phyloP scores from a whole-genome alignment of 1,140 invertebrate genomes.

The Radopholus similis region DNA sequence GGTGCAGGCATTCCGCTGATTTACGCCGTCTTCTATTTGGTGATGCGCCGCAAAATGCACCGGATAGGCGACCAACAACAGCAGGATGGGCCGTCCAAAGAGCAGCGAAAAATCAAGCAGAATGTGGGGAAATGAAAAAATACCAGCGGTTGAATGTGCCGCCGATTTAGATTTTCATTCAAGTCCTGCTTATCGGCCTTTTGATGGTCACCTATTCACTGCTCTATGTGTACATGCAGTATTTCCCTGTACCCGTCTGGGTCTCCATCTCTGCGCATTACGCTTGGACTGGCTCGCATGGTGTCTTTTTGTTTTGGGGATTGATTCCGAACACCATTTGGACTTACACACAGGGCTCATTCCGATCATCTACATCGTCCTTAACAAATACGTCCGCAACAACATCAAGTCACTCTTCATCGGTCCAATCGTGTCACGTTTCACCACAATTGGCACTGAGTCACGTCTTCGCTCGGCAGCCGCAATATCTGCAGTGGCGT shows the following conservation, averaged over 20 bases:
- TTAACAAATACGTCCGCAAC: slow-evolving; percentile 4
- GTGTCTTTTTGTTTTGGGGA: not conserved
- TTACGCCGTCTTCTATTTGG: slow-evolving; percentile 10
- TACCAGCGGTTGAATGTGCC: not conserved
- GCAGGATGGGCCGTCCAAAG: not conserved
- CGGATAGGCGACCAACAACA: not conserved
- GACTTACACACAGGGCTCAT: not conserved
- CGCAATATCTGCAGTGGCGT: no score
- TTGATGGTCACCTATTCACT: not conserved
- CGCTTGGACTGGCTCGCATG: not conserved
- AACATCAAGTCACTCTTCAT: slow-evolving; percentile 8
- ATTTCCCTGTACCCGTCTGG: not conserved
- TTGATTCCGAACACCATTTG: not conserved
- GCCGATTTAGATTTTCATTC: slow-evolving; percentile 10
- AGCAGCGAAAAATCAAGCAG: not conserved
- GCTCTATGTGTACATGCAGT: slow-evolving; percentile 10
- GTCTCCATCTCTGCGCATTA: not conserved
- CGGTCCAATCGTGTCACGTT: not conserved
- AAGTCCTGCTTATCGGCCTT: slow-evolving; percentile 1
- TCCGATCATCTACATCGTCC: slow-evolving; percentile 8
- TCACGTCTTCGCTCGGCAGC: no score
- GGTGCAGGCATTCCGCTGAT: slow-evolving; percentile 12
- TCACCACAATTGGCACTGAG: not conserved
- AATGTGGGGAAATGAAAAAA: not conserved
- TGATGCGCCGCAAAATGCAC: slow-evolving; percentile 10